Base-by-base conservation (phyloP, 2,888 invertebrate genomes). In the Dione juno region DNA sequence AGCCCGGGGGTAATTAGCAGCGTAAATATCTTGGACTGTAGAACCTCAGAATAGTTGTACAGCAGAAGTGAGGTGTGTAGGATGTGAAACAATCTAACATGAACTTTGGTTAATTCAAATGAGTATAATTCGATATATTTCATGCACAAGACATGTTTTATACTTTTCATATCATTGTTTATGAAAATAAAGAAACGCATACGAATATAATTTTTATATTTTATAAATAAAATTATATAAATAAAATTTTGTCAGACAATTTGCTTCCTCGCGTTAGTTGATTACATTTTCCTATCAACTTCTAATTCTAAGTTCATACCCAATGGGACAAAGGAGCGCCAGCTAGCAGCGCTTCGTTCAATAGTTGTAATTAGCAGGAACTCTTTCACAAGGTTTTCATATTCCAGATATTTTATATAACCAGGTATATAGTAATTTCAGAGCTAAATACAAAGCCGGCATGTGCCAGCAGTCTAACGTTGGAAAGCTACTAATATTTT, bases 1-100 rank as follows among this genome's bases (percentile, higher is more conserved):
- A 74, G 70, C 74, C 72, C 53, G 54, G 70, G 75, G 72, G 74
- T 74, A 76, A 76, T 76, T 76, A 76, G 70, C 69, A 70, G 70
- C 65, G 72, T 57, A 74, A 76, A 76, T 76, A 74, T 73, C 75
- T 73, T 71, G 58, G 67, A 70, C 68, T 69, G 59, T 72, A 28
- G 52, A 14, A 28, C 58, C 64, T 65, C n/a, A 66, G 67, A 67
- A 45, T 13, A 64, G 64, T 19, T 40, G 8, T 10, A 11, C 2
- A 45, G 2, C 64, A 21, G 64, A 64, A 64, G n/a, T 64, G 64
- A 40, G 37, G 37, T 35, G 21, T 61, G 59, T 41, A 40, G 11
- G 1, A 16, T 37, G 10, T 57, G 1, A 11, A 57, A 10, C 37
- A 54, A 35, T 9, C 0, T 3, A 21, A 50, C 19, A 10, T 11